Conservation (phyloP, 2,888 invertebrate genomes). For the Sesia apiformis region DNA sequence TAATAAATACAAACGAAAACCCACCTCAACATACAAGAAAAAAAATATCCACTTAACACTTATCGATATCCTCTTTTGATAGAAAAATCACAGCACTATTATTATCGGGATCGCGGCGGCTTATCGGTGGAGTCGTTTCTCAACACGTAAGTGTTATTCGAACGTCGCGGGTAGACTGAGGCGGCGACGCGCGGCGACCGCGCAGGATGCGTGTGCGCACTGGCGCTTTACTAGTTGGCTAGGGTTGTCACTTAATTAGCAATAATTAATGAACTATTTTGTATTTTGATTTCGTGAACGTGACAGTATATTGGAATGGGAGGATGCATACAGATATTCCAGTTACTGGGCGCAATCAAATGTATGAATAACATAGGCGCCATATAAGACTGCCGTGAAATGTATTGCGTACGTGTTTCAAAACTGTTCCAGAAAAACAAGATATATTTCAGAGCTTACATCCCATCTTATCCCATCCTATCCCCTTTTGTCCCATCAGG, state of each 20-base stretch:
- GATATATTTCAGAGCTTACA: too few relatives aligned
- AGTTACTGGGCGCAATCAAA: too few relatives aligned
- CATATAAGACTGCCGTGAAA: too few relatives aligned
- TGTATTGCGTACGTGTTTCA: too few relatives aligned
- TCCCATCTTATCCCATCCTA: too few relatives aligned
- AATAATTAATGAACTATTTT: too few relatives aligned
- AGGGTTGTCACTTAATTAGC: constrained; percentile 8
- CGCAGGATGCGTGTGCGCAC: not conserved
- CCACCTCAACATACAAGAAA: not conserved
- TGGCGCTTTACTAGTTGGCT: not conserved
- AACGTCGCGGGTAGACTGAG: constrained; percentile 36
- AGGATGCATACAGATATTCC: too few relatives aligned
- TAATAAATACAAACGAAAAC: not conserved
- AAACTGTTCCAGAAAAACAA: too few relatives aligned
- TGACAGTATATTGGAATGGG: too few relatives aligned
- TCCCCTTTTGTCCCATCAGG: too few relatives aligned
- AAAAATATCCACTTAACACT: not conserved
- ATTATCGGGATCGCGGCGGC: constrained; percentile 22
- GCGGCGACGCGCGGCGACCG: constrained; percentile 10
- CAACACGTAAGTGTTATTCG: constrained; percentile 17
- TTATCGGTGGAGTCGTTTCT: constrained; percentile 27
- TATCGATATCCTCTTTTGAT: constrained; percentile 20
- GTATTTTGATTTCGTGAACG: too few relatives aligned
- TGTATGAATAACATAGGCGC: too few relatives aligned
- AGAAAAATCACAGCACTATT: constrained; percentile 41